Base-by-base conservation (phyloP, 2,797 vertebrate species). In the Coracias cyanogaster region DNA sequence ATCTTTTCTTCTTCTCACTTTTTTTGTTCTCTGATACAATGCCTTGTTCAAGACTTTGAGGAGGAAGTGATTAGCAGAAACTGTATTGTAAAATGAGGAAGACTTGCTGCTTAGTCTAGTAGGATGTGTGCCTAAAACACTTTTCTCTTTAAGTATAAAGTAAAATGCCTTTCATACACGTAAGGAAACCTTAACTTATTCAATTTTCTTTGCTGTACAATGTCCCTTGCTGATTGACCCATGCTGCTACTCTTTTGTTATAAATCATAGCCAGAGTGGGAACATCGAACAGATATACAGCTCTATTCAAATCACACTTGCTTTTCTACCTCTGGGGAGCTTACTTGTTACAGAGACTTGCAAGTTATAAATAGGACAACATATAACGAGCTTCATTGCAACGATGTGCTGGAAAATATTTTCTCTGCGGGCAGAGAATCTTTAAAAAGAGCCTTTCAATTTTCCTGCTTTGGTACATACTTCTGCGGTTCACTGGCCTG, bases 331-430 rank as follows among this genome's bases (percentile, higher is more conserved):
- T 96, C 91, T 78, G 54, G 96, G 90, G 82, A 93, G 45, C 73
- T 89, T 89, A 85, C 86, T 96, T 96, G 92, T 96, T 94, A 88
- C 31, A 57, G 48, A 96, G 94, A 84, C 67, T 62, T 86, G 93
- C 5, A 43, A 97, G 97, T 96, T 98, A 98, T 98, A 98, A 98
- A 98, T 97, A 98, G 95, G 95, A 96, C 76, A 96, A 94, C 62
- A 94, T 28, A 76, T 92, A 97, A 94, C 7, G 9, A 95, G 87
- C 82, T 84, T 90, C 51, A 3, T 67, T 86, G 93, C 45, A 73
- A 92, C 89, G 78, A 79, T 51, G 78, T 55, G 58, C 37, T 57
- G 78, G 77, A 73, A 93, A 96, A 89, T 87, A 55, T 86, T 92
- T 95, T 70, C 15, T 4, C 82, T 73, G 46, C 64, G 61, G n/a